phyloP scores from a whole-genome alignment of 2,888 invertebrate species.

The Eurois occulta region DNA sequence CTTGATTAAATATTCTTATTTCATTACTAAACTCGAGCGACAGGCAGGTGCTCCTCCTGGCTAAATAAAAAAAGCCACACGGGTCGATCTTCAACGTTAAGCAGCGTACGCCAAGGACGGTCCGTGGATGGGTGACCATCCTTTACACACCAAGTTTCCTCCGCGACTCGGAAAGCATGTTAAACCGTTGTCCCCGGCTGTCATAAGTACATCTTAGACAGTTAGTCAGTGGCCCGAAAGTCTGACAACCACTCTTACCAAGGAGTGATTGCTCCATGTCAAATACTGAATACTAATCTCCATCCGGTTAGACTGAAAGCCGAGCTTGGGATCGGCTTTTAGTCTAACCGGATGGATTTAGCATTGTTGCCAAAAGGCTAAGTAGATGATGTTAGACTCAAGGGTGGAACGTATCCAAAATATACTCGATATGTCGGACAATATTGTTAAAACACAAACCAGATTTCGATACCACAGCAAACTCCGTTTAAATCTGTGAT shows the following conservation, averaged over 20 bases:
- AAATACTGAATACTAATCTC: not conserved
- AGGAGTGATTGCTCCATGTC: not conserved
- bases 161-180: too few relatives aligned
- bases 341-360: too few relatives aligned
- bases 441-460: not conserved
- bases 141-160: too few relatives aligned
- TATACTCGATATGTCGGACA: not conserved
- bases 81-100: not conserved
- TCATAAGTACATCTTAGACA: too few relatives aligned
- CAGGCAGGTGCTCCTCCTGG: not conserved
- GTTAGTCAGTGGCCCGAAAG: too few relatives aligned
- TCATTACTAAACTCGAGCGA: not conserved
- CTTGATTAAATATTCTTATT: not conserved
- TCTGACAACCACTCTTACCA: not conserved
- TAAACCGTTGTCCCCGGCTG: too few relatives aligned
- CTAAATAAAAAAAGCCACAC: not conserved
- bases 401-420: too few relatives aligned
- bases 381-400: too few relatives aligned
- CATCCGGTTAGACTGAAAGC: not conserved
- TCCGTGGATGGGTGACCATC: too few relatives aligned
- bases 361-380: too few relatives aligned
- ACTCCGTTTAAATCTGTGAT: conserved; percentile 1
- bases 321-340: too few relatives aligned
- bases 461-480: not conserved
- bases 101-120: not conserved